Evolutionary conservation across 1,140 invertebrate species (phyloP), one percentile per base, ranked within the genome.

Genomic region (Triops longicaudatus): DNA sequence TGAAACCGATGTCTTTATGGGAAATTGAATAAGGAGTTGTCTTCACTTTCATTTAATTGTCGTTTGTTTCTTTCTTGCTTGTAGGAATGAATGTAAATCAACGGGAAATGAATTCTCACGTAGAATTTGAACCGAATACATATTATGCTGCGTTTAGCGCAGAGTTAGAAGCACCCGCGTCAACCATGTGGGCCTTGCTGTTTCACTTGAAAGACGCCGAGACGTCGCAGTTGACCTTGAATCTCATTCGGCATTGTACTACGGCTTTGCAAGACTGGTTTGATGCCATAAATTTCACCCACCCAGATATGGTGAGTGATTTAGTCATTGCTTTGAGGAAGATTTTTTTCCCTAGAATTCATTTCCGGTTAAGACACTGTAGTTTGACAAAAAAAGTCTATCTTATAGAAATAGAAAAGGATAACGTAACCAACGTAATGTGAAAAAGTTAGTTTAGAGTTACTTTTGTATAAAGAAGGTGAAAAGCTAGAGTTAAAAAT

Each of bases 141-240:
- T 98, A 98, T 85, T 98, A 98, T 86, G 94, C 95, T 72, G 95
- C 96, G 1, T 98, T 98, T 86, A 95, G 94, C 76, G 96, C 96
- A 76, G 97, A 98, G 86, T 86, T 98, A 78, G 96, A 98, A 86
- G 95, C 95, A 10, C 95, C 93, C 81, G 94, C 96, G 1, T 96
- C 97, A 84, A 95, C 96, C 1, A 96, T 98, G 95, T 98, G 96
- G 96, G 94, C 94, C 4, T 87, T 98, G 37, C 90, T 98, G 31
- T 91, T 91, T 11, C 96, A 98, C 86, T 87, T 97, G 22, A 89
- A 89, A 77, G 91, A 91, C 80, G 86, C 88, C 1, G 88, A 88
- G 78, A 92, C 92, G 80, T 88, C 90, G 17, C 84, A 88, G 72
- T 86, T 94, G 9, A 93, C 93, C 42, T 88, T 89, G 73, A 88